Percentiles rank a stretch among this genome's conserved stretches.
Conservation (phyloP, 1,140 invertebrate species). For the Sarcophaga bullata region DNA sequence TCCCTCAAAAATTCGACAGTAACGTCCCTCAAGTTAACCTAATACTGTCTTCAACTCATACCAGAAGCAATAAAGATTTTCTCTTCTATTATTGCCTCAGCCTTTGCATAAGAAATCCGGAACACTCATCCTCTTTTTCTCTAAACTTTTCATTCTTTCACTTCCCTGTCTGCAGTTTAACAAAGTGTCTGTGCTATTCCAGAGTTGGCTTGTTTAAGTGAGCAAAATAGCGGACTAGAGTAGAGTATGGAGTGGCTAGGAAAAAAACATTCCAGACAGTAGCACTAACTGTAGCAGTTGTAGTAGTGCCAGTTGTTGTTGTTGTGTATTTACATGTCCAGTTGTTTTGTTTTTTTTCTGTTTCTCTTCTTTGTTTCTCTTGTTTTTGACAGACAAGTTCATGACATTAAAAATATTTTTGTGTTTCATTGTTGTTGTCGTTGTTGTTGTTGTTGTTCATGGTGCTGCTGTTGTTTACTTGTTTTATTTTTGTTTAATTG, state of each 20-base stretch:
- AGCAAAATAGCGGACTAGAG: too few species aligned
- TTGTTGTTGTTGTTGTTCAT: neutral
- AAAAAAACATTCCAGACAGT: conserved; percentile 1
- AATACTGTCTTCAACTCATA: too few species aligned
- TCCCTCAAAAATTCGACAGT: too few species aligned
- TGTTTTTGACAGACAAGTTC: conserved; percentile 22
- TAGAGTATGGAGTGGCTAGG: neutral
- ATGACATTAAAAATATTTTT: conserved; percentile 25
- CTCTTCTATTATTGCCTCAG: too few species aligned
- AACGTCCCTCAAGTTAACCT: too few species aligned
- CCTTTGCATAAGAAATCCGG: too few species aligned
- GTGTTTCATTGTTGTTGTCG: neutral
- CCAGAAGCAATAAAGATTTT: too few species aligned
- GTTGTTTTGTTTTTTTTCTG: conserved; percentile 8
- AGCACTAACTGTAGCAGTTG: neutral
- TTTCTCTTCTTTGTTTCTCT: neutral
- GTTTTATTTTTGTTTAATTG: too few species aligned
- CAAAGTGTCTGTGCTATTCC: neutral
- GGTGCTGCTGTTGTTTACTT: neutral
- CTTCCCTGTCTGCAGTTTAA: neutral
- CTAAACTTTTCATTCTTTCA: neutral
- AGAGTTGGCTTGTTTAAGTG: too few species aligned
- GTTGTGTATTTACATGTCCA: conserved; percentile 5
- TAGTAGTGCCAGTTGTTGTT: neutral
- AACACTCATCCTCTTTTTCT: too few species aligned